phyloP scores from a whole-genome alignment of 2,888 invertebrate genomes.

The Plebejus anna region DNA sequence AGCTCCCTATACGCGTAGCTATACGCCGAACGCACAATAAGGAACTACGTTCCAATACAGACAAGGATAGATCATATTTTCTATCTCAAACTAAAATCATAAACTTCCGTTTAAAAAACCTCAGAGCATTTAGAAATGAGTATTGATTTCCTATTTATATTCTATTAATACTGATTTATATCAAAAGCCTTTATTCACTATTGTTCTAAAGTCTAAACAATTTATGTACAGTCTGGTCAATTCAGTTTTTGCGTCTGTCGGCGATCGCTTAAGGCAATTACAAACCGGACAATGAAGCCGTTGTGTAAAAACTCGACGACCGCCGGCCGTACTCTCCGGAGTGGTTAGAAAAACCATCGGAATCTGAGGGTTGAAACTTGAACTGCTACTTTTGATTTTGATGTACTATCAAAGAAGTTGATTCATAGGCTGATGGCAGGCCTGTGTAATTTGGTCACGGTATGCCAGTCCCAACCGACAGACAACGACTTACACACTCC shows the following conservation, averaged over 20 bases:
- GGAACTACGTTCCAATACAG: no score
- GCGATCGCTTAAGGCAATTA: constrained; percentile 30
- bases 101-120: no score
- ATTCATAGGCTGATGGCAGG: no score
- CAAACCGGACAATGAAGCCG: constrained; percentile 27
- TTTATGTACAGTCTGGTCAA: not conserved
- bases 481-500: no score
- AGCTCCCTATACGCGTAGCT: no score
- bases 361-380: constrained; percentile 11
- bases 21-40: no score
- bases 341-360: not conserved
- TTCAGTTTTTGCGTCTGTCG: constrained; percentile 13
- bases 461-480: no score
- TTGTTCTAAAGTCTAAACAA: not conserved
- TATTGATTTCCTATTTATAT: not conserved
- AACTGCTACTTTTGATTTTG: not conserved
- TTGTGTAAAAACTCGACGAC: not conserved
- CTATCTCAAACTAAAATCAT: no score
- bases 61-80: no score
- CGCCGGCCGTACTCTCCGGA: not conserved
- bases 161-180: not conserved
- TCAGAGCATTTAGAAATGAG: not conserved
- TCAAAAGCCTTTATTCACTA: not conserved
- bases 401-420: not conserved
- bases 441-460: no score